Percentiles rank a stretch among this genome's conserved stretches.
Conservation (phyloP, 2,113 vertebrate species). For the Sitta europaea region DNA sequence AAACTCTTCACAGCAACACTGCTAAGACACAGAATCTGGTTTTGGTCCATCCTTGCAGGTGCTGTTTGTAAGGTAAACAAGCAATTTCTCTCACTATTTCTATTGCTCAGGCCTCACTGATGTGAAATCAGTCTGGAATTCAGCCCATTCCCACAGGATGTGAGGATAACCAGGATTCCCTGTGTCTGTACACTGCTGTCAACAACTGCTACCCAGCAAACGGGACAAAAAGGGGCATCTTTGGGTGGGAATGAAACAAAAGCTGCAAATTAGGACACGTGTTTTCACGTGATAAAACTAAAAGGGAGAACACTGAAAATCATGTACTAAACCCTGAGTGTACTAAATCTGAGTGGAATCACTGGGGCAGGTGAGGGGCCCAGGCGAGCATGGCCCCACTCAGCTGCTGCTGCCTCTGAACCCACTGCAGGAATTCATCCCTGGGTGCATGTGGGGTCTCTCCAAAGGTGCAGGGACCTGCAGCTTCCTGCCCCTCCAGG, state of each 20-base stretch:
- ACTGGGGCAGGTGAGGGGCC: neutral
- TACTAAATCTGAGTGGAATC: neutral
- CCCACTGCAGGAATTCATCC: neutral
- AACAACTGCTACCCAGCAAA: neutral
- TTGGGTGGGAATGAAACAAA: neutral
- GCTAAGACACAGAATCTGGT: neutral
- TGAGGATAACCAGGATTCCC: neutral
- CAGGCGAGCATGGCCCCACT: neutral
- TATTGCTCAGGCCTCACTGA: neutral
- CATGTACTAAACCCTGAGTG: neutral
- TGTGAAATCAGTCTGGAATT: neutral
- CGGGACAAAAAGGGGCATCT: neutral
- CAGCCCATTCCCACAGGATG: rapidly evolving
- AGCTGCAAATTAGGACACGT: neutral
- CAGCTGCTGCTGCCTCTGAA: neutral
- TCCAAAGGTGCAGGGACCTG: neutral
- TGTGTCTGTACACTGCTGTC: neutral
- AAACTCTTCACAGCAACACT: neutral
- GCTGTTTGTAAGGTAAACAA: neutral
- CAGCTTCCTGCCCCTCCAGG: neutral
- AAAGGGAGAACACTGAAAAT: neutral
- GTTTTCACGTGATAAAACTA: neutral
- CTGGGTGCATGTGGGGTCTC: rapidly evolving
- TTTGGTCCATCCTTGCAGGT: neutral
- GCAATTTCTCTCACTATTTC: neutral